Conservation (phyloP, 1,140 invertebrate genomes). For the Zaprionus taronus region DNA sequence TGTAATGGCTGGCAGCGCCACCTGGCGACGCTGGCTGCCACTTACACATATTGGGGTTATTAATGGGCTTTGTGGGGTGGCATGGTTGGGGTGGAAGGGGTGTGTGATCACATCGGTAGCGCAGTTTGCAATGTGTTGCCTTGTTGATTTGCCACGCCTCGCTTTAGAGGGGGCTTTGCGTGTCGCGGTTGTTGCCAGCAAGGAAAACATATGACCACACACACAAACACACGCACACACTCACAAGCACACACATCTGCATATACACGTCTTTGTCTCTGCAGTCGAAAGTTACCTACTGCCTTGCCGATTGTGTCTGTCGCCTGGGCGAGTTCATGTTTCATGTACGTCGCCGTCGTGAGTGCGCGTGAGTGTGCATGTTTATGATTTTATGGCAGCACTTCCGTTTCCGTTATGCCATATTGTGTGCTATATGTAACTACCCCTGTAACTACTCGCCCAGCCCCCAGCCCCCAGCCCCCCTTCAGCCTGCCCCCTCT, state of each 20-base stretch:
- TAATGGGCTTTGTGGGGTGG: conserved; percentile 53
- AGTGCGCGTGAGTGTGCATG: conserved; percentile 71
- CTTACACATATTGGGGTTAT: conserved; percentile 76
- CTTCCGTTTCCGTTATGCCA: conserved; percentile 77
- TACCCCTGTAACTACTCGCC: conserved; percentile 11
- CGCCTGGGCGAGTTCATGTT: conserved; percentile 70
- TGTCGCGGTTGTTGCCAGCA: conserved; percentile 59
- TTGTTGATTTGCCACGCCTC: conserved; percentile 29
- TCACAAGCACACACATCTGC: conserved; percentile 11
- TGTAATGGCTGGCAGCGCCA: conserved; percentile 32
- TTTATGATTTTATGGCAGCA: conserved; percentile 83
- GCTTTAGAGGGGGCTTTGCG: conserved; percentile 37
- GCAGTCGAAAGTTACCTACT: conserved; percentile 40
- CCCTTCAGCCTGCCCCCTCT: not conserved
- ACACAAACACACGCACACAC: conserved; percentile 27
- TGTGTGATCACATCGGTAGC: conserved; percentile 2
- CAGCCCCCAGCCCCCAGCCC: not conserved
- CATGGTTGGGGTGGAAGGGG: not conserved
- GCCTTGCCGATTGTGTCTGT: conserved; percentile 55
- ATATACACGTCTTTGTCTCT: conserved; percentile 52
- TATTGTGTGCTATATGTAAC: conserved; percentile 54
- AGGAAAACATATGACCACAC: conserved; percentile 50
- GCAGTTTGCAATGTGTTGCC: conserved; percentile 56
- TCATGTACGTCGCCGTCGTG: conserved; percentile 65
- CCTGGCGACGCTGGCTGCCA: conserved; percentile 53